A percentile compares a stretch with the other conserved stretches of the same genome.
These are phyloP conservation scores for Eutrigla gurnardus DNA, from an alignment of 2,797 vertebrate species.

Conservation along the genomic window DNA sequence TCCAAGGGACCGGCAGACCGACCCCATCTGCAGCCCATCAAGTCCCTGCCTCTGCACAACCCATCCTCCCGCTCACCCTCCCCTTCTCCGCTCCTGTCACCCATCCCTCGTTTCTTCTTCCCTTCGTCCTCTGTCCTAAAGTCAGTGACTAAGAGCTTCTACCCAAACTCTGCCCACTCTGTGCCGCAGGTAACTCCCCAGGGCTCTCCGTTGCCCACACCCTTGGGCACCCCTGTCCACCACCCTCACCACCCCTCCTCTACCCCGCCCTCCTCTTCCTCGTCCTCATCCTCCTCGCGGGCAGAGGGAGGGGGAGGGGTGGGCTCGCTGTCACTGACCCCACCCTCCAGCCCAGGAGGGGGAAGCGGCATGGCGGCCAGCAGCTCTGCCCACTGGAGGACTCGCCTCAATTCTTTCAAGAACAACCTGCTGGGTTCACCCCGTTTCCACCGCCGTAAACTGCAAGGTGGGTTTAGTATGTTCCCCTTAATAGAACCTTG, in stretches of 20 bases:
- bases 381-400: conserved; percentile 94
- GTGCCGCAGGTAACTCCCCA: conserved; percentile 91
- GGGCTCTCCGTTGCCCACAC: conserved; percentile 91
- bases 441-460: conserved; percentile 94
- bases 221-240: conserved; percentile 93
- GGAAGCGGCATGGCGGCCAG: conserved; percentile 88
- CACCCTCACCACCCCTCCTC: conserved; percentile 90
- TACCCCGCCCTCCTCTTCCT: conserved; percentile 91
- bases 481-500: neutral
- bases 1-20: conserved; percentile 88
- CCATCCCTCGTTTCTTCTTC: conserved; percentile 88
- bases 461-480: conserved; percentile 85
- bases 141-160: conserved; percentile 89
- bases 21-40: conserved; percentile 88
- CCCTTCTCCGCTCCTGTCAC: conserved; percentile 87
- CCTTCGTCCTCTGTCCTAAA: conserved; percentile 88
- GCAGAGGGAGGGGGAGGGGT: conserved; percentile 86
- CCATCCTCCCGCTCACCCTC: conserved; percentile 87
- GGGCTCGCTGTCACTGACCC: conserved; percentile 86
- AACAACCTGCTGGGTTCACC: conserved; percentile 95
- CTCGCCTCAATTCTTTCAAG: conserved; percentile 94
- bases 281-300: conserved; percentile 87
- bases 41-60: conserved; percentile 87
- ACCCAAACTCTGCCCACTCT: conserved; percentile 87
- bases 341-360: conserved; percentile 89